Base-by-base conservation (phyloP, 2,113 vertebrate genomes). In the Coturnix japonica region DNA sequence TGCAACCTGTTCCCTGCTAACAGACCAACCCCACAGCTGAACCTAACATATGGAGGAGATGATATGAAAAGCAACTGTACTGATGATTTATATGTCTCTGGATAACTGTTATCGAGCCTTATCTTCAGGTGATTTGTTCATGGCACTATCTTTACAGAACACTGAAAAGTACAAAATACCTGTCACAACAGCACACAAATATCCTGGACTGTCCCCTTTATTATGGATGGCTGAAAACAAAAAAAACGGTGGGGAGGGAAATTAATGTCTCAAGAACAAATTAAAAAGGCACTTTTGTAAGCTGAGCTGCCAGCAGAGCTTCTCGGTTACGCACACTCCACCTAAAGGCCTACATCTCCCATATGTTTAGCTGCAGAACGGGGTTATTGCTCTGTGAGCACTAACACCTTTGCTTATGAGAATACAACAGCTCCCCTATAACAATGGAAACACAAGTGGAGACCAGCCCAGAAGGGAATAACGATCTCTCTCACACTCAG, bases 71-170 rank as follows among this genome's bases (percentile, higher is more conserved):
- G 17, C 31, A 82, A 37, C 51, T 23, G 20, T 17, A 66, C 43
- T 39, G 60, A 72, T 92, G 93, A 95, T 94, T 75, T 82, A 84
- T 84, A 44, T 6, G 61, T 39, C 65, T 89, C 76, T 67, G 26
- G 65, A 46, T 91, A 69, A 85, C 79, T n/a, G 81, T 83, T 95
- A 91, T 25, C 28, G 54, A 86, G 73, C 23, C 82, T 93, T 91
- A 88, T 94, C 90, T 90, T 51, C 43, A 77, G 82, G 85, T 81
- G 76, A 86, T 88, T 93, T 95, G 65, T 75, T 91, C 80, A 37
- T 53, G 43, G 69, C 60, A 20, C 56, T 93, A 90, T 94, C 93
- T 95, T 81, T 64, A 75, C 90, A 72, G 69, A 88, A 46, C 65
- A 90, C 80, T 72, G 78, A 85, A 56, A 81, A 75, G 76, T 81